phyloP scores from a whole-genome alignment of 1,140 invertebrate genomes.

The Druon quercuslanigerum region DNA sequence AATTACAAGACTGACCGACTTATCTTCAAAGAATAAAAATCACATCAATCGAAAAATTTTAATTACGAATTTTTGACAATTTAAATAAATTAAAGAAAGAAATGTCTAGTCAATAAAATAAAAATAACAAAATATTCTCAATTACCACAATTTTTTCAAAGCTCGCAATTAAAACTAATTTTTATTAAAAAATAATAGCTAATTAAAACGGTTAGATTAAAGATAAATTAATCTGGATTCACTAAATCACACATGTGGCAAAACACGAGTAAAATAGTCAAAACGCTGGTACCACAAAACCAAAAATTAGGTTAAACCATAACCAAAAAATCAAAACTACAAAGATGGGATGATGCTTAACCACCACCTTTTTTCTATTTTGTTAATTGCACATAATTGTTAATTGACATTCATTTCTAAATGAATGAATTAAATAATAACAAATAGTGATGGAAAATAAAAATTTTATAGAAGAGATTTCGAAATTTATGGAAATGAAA shows the following conservation, averaged over 20 bases:
- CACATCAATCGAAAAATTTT: too few species aligned
- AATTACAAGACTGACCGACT: too few species aligned
- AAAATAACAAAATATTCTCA: too few species aligned
- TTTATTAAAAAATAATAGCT: too few species aligned
- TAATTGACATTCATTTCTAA: constrained; percentile 27
- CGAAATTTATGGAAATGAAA: neutral
- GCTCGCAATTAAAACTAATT: too few species aligned
- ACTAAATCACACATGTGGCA: neutral
- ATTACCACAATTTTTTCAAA: too few species aligned
- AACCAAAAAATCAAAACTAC: constrained; percentile 45
- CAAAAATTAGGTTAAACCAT: constrained; percentile 45
- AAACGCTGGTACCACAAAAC: neutral
- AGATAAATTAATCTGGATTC: neutral
- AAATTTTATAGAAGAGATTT: neutral
- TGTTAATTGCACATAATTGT: constrained; percentile 35
- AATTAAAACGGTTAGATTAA: too few species aligned
- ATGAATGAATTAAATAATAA: constrained; percentile 1
- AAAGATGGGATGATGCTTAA: constrained; percentile 39
- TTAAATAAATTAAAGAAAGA: too few species aligned
- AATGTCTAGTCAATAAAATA: too few species aligned
- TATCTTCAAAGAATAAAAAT: too few species aligned
- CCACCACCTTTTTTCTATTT: constrained; percentile 46
- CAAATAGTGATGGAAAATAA: neutral
- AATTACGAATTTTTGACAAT: too few species aligned
- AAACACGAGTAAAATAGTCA: neutral